Base-by-base conservation (phyloP, 2,888 invertebrate species). In the Lysandra coridon region DNA sequence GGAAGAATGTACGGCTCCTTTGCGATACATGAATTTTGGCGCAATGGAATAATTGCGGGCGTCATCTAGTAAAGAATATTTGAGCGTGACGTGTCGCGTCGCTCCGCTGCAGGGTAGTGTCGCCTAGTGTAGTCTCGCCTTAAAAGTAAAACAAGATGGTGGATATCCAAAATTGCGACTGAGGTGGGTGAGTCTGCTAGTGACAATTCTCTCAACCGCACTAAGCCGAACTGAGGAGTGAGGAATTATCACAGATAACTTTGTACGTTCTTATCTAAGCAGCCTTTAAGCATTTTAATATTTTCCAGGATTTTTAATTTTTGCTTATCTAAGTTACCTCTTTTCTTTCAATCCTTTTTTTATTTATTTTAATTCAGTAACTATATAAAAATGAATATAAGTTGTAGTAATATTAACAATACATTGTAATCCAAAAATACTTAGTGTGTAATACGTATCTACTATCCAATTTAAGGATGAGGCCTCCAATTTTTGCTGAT, bases 241-340 rank as follows among this genome's bases (percentile, higher is more conserved):
- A 30, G 64, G 12, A 64, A 64, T 64, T 64, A 64, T 12, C 12
- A 62, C 10, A 64, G 62, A 64, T 64, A 64, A 64, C 62, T 64
- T 64, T 64, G 30, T 23, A 10, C 62, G 23, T 64, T 64, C 30
- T 64, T 64, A 64, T 64, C 23, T 64, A 3, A 30, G 30, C 10
- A 23, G 4, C 53, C 14, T 53, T 14, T 64, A 23, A 23, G 64
- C 3, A 64, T 64, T 64, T 64, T 30, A 64, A 30, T 64, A 23
- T 23, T 30, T 64, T 64, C 23, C 10, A 23, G 30, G 10, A 23
- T 10, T 23, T 62, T 10, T 3, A 23, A 62, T 7, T 62, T 23
- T 23, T 6, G 60, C n/a, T 60, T 62, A 62, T 23, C 7, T 62
- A 10, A 23, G 62, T 23, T 2, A 62, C 2, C 17, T 57, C 57